These are phyloP conservation scores for Caenorhabditis sp. DNA, from an alignment of 2,888 invertebrate genomes.

Conservation along the genomic window DNA sequence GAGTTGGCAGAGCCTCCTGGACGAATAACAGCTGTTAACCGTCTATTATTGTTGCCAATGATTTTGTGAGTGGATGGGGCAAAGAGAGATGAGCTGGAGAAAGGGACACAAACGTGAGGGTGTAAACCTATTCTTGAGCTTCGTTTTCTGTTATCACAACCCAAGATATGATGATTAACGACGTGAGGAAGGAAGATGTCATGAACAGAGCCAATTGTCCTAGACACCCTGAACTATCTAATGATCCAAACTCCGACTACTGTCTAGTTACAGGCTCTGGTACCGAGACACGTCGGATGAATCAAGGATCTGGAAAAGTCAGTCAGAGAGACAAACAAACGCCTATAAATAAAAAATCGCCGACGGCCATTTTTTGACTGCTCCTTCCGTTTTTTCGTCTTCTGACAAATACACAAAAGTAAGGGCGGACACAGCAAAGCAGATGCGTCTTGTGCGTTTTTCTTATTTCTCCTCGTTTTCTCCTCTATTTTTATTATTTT, in stretches of 20 bases:
- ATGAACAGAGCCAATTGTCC: background rate
- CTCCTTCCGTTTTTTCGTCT: slow-evolving; percentile 15
- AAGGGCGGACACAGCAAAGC: slow-evolving; percentile 24
- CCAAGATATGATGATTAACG: slow-evolving; percentile 47
- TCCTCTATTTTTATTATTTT: slow-evolving; percentile 56
- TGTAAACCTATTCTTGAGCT: slow-evolving; percentile 49
- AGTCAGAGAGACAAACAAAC: slow-evolving; percentile 6
- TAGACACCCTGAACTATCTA: too few relatives aligned
- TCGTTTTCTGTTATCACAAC: slow-evolving; percentile 51
- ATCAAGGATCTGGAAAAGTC: slow-evolving; percentile 17
- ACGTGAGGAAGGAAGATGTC: background rate
- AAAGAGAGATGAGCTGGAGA: slow-evolving; percentile 19
- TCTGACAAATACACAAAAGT: slow-evolving; percentile 39
- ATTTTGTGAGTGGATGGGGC: background rate
- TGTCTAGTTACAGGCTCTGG: background rate
- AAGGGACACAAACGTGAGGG: slow-evolving; percentile 36
- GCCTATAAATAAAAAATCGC: slow-evolving; percentile 61
- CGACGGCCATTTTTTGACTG: slow-evolving; percentile 49
- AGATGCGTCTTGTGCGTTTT: slow-evolving; percentile 30
- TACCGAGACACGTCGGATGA: background rate
- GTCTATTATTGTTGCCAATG: slow-evolving; percentile 63
- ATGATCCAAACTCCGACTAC: background rate
- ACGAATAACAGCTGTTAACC: slow-evolving; percentile 51
- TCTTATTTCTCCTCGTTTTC: slow-evolving; percentile 1
- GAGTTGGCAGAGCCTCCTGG: slow-evolving; percentile 30